Evolutionary conservation across 2,888 invertebrate genomes (phyloP).

Genomic region (Acrobasis consociella): DNA sequence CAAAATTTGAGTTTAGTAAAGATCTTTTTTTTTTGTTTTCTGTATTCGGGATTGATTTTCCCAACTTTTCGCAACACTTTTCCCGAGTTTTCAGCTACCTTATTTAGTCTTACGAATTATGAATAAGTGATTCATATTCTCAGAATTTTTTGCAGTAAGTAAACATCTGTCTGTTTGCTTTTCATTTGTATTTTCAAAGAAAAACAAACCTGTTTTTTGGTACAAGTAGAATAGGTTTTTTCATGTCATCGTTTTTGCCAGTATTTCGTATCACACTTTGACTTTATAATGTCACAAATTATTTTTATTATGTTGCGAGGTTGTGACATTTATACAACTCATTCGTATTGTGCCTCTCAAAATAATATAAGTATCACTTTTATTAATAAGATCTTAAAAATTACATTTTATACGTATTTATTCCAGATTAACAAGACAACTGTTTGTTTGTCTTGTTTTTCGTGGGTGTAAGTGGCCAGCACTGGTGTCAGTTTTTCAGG

Average conservation of each 20-base stretch:
- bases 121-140: background rate
- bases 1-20: too few relatives aligned
- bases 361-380: slow-evolving; percentile 1
- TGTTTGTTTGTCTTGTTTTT: too few relatives aligned
- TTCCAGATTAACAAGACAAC: background rate
- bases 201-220: background rate
- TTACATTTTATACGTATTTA: background rate
- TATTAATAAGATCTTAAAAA: slow-evolving; percentile 1
- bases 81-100: too few relatives aligned
- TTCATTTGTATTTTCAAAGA: background rate
- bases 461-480: too few relatives aligned
- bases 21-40: too few relatives aligned
- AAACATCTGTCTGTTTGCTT: background rate
- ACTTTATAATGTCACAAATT: background rate
- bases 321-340: background rate
- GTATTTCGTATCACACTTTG: background rate
- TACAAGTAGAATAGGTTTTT: background rate
- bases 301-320: slow-evolving; percentile 1
- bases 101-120: background rate
- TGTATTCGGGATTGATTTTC: too few relatives aligned
- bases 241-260: background rate
- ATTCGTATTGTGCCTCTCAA: background rate
- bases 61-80: too few relatives aligned
- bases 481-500: too few relatives aligned
- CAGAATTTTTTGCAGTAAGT: background rate